Evolutionary conservation across 2,888 invertebrate species (phyloP).

Genomic region (Drosophila setosimentum): DNA sequence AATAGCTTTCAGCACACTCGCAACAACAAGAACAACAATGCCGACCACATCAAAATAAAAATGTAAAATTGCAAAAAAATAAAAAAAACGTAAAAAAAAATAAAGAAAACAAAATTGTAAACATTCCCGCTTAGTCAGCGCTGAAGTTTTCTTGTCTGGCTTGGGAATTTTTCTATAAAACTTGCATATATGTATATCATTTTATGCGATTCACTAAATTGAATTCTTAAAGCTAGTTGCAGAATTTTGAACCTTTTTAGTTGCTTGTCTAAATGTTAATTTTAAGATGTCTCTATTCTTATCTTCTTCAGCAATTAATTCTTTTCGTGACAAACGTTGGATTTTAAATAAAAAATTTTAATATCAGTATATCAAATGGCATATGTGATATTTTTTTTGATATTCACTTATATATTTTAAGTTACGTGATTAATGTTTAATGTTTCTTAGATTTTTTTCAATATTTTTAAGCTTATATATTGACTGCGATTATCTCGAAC

Average conservation of each 20-base stretch:
- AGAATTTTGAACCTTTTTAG: background rate
- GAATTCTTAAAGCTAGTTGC: conserved; percentile 25
- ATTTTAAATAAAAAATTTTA: background rate
- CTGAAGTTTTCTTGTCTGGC: conserved; percentile 33
- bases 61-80: conserved; percentile 31
- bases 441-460: background rate
- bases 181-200: conserved; percentile 19
- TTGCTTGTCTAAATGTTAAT: background rate
- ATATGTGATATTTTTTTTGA: too few relatives aligned
- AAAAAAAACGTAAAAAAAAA: conserved; percentile 28
- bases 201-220: conserved; percentile 9
- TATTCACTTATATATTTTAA: too few relatives aligned
- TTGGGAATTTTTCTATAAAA: conserved; percentile 14
- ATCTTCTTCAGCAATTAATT: background rate
- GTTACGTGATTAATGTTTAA: too few relatives aligned
- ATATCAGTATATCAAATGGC: background rate
- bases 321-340: background rate
- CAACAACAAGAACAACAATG: conserved; percentile 39
- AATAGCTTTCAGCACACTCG: conserved; percentile 64
- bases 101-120: conserved; percentile 56
- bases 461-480: background rate
- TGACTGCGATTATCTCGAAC: background rate
- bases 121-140: conserved; percentile 51
- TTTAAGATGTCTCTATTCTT: background rate
- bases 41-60: conserved; percentile 71